Percentiles rank a stretch among this genome's conserved stretches.
phyloP scores from a whole-genome alignment of 2,113 vertebrate species.

The Pteruthius melanotis region DNA sequence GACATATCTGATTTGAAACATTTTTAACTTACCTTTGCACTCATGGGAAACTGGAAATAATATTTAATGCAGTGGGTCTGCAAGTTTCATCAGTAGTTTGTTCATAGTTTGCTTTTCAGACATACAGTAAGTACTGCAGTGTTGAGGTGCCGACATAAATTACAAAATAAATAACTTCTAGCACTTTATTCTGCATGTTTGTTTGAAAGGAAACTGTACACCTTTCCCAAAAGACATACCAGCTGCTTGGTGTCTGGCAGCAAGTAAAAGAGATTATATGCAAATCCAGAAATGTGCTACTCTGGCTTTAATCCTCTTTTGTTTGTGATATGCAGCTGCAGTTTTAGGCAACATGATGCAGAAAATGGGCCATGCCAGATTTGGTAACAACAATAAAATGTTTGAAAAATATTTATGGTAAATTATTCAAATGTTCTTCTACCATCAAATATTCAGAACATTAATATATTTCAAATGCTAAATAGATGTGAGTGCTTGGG shows the following conservation, averaged over 20 bases:
- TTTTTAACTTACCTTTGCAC: not conserved
- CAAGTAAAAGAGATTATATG: not conserved
- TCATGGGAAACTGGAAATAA: not conserved
- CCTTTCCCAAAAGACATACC: not conserved
- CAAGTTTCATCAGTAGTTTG: not conserved
- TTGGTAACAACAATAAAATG: not conserved
- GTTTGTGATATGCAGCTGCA: not conserved
- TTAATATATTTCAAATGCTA: not conserved
- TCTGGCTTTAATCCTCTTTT: not conserved
- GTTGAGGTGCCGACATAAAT: not conserved
- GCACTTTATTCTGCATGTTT: not conserved
- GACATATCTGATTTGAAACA: not conserved
- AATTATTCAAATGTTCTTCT: conserved; percentile 9
- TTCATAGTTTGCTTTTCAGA: not conserved
- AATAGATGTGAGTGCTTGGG: not conserved
- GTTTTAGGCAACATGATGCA: not conserved
- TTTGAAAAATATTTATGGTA: conserved; percentile 30
- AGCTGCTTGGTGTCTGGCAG: not conserved
- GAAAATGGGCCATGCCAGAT: not conserved
- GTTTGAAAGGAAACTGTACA: not conserved
- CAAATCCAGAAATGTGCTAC: not conserved
- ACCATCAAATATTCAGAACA: not conserved
- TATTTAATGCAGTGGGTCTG: not conserved
- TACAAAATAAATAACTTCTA: not conserved
- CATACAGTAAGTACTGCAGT: not conserved